Evolutionary conservation across 2,888 invertebrate species (phyloP).

Genomic region (Quadriops clusia): DNA sequence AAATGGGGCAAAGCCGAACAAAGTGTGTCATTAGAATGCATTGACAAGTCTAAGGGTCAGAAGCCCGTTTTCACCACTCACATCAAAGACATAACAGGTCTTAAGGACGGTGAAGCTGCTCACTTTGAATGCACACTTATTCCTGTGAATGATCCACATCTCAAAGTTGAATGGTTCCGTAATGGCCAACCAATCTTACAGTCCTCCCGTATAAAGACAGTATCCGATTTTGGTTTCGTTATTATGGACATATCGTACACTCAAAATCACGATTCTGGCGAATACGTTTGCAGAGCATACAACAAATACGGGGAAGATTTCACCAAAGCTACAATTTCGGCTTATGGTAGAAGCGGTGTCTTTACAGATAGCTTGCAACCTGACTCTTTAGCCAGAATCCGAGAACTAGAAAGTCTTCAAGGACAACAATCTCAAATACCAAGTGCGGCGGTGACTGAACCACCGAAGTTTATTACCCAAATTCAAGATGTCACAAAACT

Average conservation of each 20-base stretch:
- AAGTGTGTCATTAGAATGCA: conserved; percentile 68
- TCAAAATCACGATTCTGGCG: conserved; percentile 85
- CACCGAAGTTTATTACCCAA: conserved; percentile 83
- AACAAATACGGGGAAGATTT: conserved; percentile 86
- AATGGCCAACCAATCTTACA: conserved; percentile 83
- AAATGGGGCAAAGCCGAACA: conserved; percentile 83
- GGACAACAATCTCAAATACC: conserved; percentile 55
- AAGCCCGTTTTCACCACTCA: conserved; percentile 83
- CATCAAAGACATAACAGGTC: conserved; percentile 67
- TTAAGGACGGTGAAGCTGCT: conserved; percentile 87
- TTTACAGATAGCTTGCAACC: conserved; percentile 84
- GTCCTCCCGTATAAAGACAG: conserved; percentile 82
- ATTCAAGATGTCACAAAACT: conserved; percentile 73
- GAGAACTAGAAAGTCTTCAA: conserved; percentile 68
- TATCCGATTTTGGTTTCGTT: conserved; percentile 92
- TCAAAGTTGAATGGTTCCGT: conserved; percentile 95
- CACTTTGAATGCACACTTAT: conserved; percentile 92
- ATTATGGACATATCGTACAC: conserved; percentile 90
- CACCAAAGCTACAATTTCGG: conserved; percentile 73
- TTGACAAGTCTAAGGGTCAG: conserved; percentile 74
- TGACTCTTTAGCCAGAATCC: conserved; percentile 76
- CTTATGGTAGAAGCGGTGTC: conserved; percentile 75
- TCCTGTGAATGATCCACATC: conserved; percentile 86
- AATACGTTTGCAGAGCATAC: conserved; percentile 84
- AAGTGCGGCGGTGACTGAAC: conserved; percentile 57